Conservation (phyloP, 2,888 invertebrate genomes). For the Leptinotarsa juncta region DNA sequence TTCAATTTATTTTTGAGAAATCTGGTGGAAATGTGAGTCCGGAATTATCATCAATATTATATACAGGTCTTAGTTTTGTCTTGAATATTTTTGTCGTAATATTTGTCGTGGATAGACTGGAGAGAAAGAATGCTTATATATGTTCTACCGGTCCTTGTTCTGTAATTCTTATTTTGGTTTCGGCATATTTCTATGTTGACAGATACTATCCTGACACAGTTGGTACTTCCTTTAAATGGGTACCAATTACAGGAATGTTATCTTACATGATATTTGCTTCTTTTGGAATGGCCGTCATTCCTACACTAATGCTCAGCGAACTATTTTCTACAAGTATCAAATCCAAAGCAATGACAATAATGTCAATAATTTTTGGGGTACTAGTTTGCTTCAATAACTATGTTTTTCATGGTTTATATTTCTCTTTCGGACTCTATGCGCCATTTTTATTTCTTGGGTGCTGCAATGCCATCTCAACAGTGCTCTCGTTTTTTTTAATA, state of each 20-base stretch:
- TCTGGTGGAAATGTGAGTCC: constrained; percentile 55
- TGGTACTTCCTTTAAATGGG: constrained; percentile 50
- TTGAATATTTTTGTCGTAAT: constrained; percentile 47
- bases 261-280: constrained; percentile 51
- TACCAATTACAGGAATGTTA: constrained; percentile 57
- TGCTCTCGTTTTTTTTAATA: constrained; percentile 55
- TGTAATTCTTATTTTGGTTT: constrained; percentile 34
- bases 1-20: constrained; percentile 55
- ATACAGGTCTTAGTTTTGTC: constrained; percentile 27
- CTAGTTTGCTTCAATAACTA: constrained; percentile 50
- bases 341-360: constrained; percentile 53
- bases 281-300: constrained; percentile 55
- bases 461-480: constrained; percentile 50
- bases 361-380: constrained; percentile 53
- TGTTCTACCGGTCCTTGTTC: constrained; percentile 49
- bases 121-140: constrained; percentile 51
- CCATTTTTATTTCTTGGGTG: constrained; percentile 57
- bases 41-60: constrained; percentile 49
- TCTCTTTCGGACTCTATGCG: constrained; percentile 54
- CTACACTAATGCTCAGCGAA: constrained; percentile 57
- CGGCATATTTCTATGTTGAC: constrained; percentile 53
- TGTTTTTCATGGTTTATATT: constrained; percentile 56
- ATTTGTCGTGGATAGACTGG: constrained; percentile 50
- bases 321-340: constrained; percentile 59
- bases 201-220: constrained; percentile 46